Conservation (phyloP, 2,113 vertebrate species). For the Herpailurus yagouaroundi region DNA sequence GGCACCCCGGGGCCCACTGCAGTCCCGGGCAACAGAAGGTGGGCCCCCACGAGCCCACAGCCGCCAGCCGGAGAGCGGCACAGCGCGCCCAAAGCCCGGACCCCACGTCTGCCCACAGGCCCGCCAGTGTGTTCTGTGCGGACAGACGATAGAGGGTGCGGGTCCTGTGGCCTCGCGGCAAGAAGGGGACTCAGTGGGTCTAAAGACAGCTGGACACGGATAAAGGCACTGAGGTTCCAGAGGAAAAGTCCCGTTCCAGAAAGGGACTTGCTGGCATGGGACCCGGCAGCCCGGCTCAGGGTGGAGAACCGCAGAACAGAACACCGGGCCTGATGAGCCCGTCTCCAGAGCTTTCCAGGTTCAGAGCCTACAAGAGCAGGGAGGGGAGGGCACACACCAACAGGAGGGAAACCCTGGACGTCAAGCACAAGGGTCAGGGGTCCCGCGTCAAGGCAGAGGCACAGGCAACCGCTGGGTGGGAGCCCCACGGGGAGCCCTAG, state of each 20-base stretch:
- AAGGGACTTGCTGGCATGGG: not conserved
- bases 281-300: not conserved
- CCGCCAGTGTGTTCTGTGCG: not conserved
- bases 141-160: not conserved
- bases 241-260: not conserved
- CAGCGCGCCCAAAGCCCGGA: too few species aligned
- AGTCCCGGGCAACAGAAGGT: not conserved
- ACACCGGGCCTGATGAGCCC: fast-evolving
- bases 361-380: too few species aligned
- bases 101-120: not conserved
- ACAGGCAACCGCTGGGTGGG: not conserved
- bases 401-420: not conserved
- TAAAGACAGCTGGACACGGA: not conserved
- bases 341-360: not conserved
- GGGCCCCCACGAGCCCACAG: not conserved
- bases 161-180: not conserved
- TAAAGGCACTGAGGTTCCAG: not conserved
- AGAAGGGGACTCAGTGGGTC: not conserved
- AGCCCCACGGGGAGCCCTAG: too few species aligned
- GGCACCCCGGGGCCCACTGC: not conserved
- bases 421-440: not conserved
- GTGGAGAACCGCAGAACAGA: not conserved
- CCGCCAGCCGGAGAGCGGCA: not conserved
- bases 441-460: not conserved
- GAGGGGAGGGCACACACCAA: not conserved